These are phyloP conservation scores for Chrysomallon squamiferum DNA, from an alignment of 1,140 invertebrate genomes.

Conservation along the genomic window DNA sequence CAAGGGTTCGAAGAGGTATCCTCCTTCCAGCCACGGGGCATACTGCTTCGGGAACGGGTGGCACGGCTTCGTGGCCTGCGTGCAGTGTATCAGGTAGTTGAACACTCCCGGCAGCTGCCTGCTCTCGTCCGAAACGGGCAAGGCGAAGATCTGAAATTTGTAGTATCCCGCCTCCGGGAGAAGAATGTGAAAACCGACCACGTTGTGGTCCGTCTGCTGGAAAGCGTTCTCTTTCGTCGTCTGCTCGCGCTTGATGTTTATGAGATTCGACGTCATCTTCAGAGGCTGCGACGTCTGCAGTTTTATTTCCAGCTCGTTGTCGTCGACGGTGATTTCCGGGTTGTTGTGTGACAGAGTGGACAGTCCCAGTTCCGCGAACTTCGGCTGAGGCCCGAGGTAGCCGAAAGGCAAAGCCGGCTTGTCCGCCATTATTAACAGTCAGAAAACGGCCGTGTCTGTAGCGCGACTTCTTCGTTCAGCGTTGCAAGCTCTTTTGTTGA, in stretches of 20 bases:
- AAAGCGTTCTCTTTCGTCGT: slow-evolving; percentile 56
- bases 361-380: slow-evolving; percentile 39
- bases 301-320: slow-evolving; percentile 46
- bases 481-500: too few species aligned
- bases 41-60: slow-evolving; percentile 61
- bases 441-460: too few species aligned
- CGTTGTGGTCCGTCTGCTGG: slow-evolving; percentile 47
- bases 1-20: slow-evolving; percentile 54
- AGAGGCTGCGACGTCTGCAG: slow-evolving; percentile 35
- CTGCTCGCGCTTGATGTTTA: slow-evolving; percentile 41
- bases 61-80: slow-evolving; percentile 9
- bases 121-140: slow-evolving; percentile 50
- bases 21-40: slow-evolving; percentile 63
- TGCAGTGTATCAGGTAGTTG: slow-evolving; percentile 59
- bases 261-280: slow-evolving; percentile 58
- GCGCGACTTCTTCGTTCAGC: too few species aligned
- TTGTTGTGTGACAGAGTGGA: slow-evolving; percentile 41
- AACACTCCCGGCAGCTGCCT: slow-evolving; percentile 59
- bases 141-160: slow-evolving; percentile 61
- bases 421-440: slow-evolving; percentile 17
- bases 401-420: slow-evolving; percentile 47
- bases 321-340: slow-evolving; percentile 26
- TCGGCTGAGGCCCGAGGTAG: slow-evolving; percentile 53
- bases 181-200: slow-evolving; percentile 40
- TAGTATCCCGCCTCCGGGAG: slow-evolving; percentile 53